A percentile compares a stretch with the other conserved stretches of the same genome.
Conservation (phyloP, 2,113 vertebrate species). For the Alouatta palliata region DNA sequence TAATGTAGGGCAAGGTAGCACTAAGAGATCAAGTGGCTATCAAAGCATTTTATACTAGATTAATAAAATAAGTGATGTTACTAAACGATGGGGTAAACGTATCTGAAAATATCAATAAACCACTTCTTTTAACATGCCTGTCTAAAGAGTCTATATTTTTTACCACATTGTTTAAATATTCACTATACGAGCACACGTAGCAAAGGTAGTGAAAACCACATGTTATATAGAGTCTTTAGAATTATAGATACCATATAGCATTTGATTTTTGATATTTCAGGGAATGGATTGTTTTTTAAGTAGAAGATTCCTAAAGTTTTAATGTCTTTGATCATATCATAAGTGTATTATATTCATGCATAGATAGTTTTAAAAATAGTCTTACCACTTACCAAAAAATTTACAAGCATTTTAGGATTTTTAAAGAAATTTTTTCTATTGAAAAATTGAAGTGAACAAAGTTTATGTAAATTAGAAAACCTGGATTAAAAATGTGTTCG, state of each 20-base stretch:
- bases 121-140: not conserved
- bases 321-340: not conserved
- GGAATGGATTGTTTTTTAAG: not conserved
- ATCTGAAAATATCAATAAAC: not conserved
- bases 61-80: not conserved
- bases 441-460: not conserved
- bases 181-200: not conserved
- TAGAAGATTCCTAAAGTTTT: not conserved
- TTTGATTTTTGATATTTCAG: constrained; percentile 18
- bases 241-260: not conserved
- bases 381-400: not conserved
- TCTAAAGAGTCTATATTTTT: not conserved
- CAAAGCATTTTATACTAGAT: not conserved
- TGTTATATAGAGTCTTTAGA: not conserved
- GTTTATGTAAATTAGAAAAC: not conserved
- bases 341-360: not conserved
- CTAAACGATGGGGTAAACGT: not conserved
- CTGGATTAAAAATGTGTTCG: not conserved
- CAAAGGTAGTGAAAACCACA: not conserved
- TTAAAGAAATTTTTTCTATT: not conserved
- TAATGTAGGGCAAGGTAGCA: not conserved
- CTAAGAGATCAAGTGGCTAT: not conserved
- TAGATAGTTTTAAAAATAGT: not conserved
- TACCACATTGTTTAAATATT: not conserved
- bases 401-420: not conserved